A percentile compares a stretch with the other conserved stretches of the same genome.
phyloP scores from a whole-genome alignment of 2,797 vertebrate genomes.

The Sorex maritimensis region DNA sequence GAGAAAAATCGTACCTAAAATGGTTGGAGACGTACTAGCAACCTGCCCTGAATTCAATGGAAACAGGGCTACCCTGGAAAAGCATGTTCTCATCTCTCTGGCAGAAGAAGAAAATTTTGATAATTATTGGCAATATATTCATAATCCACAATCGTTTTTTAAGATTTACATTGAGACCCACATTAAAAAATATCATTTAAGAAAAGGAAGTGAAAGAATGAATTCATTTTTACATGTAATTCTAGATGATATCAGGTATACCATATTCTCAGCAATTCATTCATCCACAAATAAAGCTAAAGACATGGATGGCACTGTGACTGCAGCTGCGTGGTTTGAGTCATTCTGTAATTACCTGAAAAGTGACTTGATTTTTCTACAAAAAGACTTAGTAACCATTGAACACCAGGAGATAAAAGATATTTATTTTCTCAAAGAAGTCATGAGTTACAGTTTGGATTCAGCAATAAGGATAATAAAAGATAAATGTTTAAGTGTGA shows the following conservation, averaged over 20 bases:
- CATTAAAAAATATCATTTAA: too few relatives aligned
- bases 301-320: constrained; percentile 69
- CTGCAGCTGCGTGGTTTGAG: constrained; percentile 80
- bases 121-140: too few relatives aligned
- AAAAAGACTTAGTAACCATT: constrained; percentile 76
- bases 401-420: constrained; percentile 87
- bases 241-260: constrained; percentile 52
- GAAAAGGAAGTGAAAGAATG: too few relatives aligned
- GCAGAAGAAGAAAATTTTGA: too few relatives aligned
- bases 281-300: constrained; percentile 81
- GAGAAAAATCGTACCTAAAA: too few relatives aligned
- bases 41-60: too few relatives aligned
- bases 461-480: constrained; percentile 21
- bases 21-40: too few relatives aligned
- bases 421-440: constrained; percentile 84
- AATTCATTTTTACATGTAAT: too few relatives aligned
- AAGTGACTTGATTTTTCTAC: constrained; percentile 83
- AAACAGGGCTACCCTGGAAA: too few relatives aligned
- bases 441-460: constrained; percentile 71
- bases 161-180: too few relatives aligned
- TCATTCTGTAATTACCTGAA: constrained; percentile 84
- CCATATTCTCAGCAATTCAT: constrained; percentile 81
- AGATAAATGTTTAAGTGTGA: background rate
- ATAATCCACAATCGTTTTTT: too few relatives aligned
- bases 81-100: too few relatives aligned